Conservation (phyloP, 1,140 invertebrate species). For the Periplaneta americana region DNA sequence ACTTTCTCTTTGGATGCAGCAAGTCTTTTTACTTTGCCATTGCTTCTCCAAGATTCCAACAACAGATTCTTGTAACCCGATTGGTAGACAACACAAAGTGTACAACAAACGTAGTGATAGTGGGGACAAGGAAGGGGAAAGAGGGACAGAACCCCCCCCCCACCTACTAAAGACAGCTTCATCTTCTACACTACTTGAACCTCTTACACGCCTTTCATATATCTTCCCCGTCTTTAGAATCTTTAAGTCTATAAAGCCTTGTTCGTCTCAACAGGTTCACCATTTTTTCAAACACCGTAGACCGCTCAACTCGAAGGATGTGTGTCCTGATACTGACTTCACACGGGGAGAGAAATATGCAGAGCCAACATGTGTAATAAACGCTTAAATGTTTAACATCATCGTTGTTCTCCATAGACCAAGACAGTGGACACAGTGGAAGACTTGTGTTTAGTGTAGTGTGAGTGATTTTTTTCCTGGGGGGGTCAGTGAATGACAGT, state of each 20-base stretch:
- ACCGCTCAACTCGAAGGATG: not conserved
- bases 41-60: not conserved
- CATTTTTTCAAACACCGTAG: not conserved
- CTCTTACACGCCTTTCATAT: too few relatives aligned
- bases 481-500: too few relatives aligned
- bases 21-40: not conserved
- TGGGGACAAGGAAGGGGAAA: not conserved
- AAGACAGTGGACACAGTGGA: not conserved
- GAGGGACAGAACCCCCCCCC: not conserved
- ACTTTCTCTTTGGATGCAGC: not conserved
- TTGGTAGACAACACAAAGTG: not conserved
- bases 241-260: not conserved
- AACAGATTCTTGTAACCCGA: too few relatives aligned
- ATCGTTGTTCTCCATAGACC: not conserved
- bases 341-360: not conserved
- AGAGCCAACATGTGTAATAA: not conserved
- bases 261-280: not conserved
- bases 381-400: not conserved
- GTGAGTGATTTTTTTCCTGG: too few relatives aligned
- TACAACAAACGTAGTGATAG: not conserved
- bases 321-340: not conserved
- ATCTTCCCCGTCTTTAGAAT: not conserved
- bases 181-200: not conserved
- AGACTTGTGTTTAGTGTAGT: not conserved
- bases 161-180: too few relatives aligned